phyloP scores from a whole-genome alignment of 2,113 vertebrate species.

The Tamias sibiricus region DNA sequence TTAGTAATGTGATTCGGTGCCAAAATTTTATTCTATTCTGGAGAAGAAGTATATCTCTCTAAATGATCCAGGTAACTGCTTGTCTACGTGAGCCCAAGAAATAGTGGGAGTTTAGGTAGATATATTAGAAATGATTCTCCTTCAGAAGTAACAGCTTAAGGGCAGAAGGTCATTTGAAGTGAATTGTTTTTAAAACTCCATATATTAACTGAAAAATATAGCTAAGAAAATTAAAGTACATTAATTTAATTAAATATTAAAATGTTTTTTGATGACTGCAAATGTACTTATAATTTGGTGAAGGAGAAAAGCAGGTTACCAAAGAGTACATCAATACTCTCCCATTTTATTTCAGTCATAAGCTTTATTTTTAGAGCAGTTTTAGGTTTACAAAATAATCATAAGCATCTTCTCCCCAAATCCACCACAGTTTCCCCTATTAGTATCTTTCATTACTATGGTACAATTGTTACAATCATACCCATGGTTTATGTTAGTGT shows the following conservation, averaged over 20 bases:
- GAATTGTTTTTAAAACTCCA: not conserved
- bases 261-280: not conserved
- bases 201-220: not conserved
- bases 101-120: not conserved
- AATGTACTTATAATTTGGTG: not conserved
- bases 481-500: not conserved
- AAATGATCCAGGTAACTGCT: not conserved
- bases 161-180: not conserved
- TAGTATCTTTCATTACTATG: not conserved
- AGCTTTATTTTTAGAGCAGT: not conserved
- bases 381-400: not conserved
- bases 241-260: not conserved
- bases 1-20: not conserved
- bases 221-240: not conserved
- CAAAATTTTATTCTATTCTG: not conserved
- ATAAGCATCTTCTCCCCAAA: not conserved
- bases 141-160: not conserved
- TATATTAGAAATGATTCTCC: not conserved
- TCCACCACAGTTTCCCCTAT: not conserved
- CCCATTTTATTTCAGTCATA: not conserved
- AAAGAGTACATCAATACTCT: not conserved
- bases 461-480: not conserved
- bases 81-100: not conserved
- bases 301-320: not conserved
- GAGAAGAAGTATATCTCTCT: not conserved